Percentiles rank a stretch among this genome's conserved stretches.
phyloP scores from a whole-genome alignment of 1,140 invertebrate species.

The Apocrypta bakeri region DNA sequence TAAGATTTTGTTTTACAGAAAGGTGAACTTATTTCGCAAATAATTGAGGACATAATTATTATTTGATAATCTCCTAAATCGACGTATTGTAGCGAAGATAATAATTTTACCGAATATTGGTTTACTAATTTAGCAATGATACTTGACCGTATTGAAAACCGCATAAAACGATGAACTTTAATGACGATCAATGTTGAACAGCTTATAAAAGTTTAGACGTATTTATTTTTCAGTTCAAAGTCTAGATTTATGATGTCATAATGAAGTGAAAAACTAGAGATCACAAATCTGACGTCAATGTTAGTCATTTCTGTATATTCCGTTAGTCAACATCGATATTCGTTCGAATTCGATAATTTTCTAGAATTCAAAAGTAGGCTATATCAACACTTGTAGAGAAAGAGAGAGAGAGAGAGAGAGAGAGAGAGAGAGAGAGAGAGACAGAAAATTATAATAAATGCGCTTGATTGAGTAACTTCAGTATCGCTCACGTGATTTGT shows the following conservation, averaged over 20 bases:
- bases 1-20: not conserved
- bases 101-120: too few species aligned
- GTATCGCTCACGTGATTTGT: not conserved
- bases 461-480: not conserved
- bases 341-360: not conserved
- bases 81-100: too few species aligned
- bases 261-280: not conserved
- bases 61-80: too few species aligned
- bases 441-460: too few species aligned
- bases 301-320: not conserved
- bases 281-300: not conserved
- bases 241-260: not conserved
- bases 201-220: too few species aligned
- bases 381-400: not conserved
- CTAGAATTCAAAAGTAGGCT: not conserved
- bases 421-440: too few species aligned
- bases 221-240: not conserved
- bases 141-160: too few species aligned
- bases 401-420: too few species aligned
- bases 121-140: too few species aligned
- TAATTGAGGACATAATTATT: too few species aligned
- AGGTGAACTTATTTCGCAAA: not conserved
- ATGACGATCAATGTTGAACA: too few species aligned
- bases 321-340: not conserved
- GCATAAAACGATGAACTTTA: too few species aligned